phyloP scores from a whole-genome alignment of 1,140 invertebrate species.

The Maconellicoccus hirsutus region DNA sequence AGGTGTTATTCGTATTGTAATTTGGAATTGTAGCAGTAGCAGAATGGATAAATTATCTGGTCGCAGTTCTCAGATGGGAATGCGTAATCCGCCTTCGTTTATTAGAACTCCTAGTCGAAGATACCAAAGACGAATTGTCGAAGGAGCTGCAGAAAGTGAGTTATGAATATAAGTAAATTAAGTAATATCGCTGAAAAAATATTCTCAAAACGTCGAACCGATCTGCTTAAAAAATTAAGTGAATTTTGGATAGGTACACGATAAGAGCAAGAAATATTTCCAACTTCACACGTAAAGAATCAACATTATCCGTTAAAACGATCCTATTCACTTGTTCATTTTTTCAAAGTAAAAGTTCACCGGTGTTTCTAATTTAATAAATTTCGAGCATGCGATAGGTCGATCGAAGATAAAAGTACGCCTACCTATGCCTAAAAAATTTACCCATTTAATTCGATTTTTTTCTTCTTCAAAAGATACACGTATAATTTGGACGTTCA shows the following conservation, averaged over 20 bases:
- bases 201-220: no score
- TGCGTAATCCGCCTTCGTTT: slow-evolving; percentile 64
- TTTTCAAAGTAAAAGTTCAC: background rate
- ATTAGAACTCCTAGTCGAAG: slow-evolving; percentile 77
- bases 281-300: no score
- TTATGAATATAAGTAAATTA: background rate
- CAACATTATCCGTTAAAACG: no score
- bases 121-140: slow-evolving; percentile 62
- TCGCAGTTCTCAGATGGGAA: slow-evolving; percentile 44
- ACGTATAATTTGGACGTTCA: no score
- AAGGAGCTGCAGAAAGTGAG: slow-evolving; percentile 45
- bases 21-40: slow-evolving; percentile 38
- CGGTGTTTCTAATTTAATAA: no score
- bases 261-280: background rate
- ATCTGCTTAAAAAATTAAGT: no score
- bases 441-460: background rate
- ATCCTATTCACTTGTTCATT: no score
- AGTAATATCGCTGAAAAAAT: no score
- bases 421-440: background rate
- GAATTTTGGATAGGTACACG: no score
- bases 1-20: background rate
- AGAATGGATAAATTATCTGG: slow-evolving; percentile 51
- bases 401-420: background rate
- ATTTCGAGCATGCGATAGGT: no score
- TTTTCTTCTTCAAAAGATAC: slow-evolving; percentile 27